These are phyloP conservation scores for Aurelia aurita DNA, from an alignment of 30 jellyfish, hydroid and myxozoan species.

Conservation along the genomic window DNA sequence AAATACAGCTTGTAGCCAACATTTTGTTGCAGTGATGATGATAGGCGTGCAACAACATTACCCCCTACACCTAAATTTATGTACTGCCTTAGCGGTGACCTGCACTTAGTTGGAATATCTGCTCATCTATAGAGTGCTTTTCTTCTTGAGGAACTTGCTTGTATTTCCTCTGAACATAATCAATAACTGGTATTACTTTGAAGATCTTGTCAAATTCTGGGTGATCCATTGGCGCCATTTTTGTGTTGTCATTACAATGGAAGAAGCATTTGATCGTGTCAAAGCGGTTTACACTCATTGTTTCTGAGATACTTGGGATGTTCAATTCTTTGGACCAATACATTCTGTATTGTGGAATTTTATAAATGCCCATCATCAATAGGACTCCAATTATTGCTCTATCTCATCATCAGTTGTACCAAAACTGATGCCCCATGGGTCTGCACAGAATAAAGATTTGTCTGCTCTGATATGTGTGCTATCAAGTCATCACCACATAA, in stretches of 20 bases:
- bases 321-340: slow-evolving; percentile 28
- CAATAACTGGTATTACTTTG: slow-evolving; percentile 12
- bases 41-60: slow-evolving; percentile 7
- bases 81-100: neutral
- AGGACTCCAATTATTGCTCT: slow-evolving; percentile 33
- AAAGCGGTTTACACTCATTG: slow-evolving; percentile 45
- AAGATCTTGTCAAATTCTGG: slow-evolving; percentile 5
- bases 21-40: slow-evolving; percentile 1
- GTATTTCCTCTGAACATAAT: neutral
- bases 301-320: neutral
- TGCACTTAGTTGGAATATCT: slow-evolving; percentile 7
- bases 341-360: slow-evolving; percentile 41
- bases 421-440: neutral
- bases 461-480: slow-evolving; percentile 8
- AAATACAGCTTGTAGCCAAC: slow-evolving; percentile 17
- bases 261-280: slow-evolving; percentile 22
- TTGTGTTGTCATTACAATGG: slow-evolving; percentile 15
- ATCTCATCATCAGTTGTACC: slow-evolving; percentile 12
- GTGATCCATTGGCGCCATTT: neutral
- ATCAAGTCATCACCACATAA: neutral
- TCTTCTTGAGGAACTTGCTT: slow-evolving; percentile 41
- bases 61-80: neutral
- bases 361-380: neutral
- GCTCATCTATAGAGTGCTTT: slow-evolving; percentile 8
- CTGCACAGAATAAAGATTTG: slow-evolving; percentile 31